Percentiles rank a stretch among this genome's conserved stretches.
Conservation (phyloP, 1,140 invertebrate genomes). For the Nasonia longicornis region DNA sequence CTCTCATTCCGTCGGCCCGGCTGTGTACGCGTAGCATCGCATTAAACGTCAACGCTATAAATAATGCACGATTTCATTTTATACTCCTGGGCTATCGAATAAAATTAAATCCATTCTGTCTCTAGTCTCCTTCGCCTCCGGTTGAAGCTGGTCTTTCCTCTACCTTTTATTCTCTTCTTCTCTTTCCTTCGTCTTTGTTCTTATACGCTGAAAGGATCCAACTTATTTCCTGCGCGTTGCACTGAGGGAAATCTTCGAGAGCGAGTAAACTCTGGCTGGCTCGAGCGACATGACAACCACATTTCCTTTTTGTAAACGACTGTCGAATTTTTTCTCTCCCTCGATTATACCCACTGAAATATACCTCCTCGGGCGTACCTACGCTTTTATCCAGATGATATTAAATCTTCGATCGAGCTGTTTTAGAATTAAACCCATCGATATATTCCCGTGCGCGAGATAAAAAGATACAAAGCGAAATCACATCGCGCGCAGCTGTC, state of each 20-base stretch:
- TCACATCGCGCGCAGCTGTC: not conserved
- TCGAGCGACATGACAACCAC: constrained; percentile 32
- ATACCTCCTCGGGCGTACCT: not conserved
- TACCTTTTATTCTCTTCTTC: no score
- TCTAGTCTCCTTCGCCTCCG: not conserved
- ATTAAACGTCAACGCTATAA: constrained; percentile 48
- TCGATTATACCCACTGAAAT: not conserved
- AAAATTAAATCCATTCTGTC: constrained; percentile 38
- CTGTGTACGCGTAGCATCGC: constrained; percentile 31
- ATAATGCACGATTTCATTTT: constrained; percentile 48
- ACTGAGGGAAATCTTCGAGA: constrained; percentile 11
- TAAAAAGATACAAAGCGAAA: not conserved
- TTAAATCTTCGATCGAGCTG: not conserved
- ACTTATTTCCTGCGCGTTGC: constrained; percentile 33
- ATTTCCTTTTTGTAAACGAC: constrained; percentile 42
- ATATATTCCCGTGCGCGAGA: not conserved
- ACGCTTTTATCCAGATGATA: not conserved
- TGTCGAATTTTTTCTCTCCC: constrained; percentile 29
- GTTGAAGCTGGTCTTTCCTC: not conserved
- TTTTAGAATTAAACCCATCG: not conserved
- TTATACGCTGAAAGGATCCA: constrained; percentile 1
- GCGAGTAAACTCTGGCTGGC: not conserved
- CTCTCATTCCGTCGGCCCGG: constrained; percentile 4
- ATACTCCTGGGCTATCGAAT: constrained; percentile 37
- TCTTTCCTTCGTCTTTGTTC: not conserved